These are phyloP conservation scores for Philhelius pedissequus DNA, from an alignment of 2,888 invertebrate genomes.

Conservation along the genomic window DNA sequence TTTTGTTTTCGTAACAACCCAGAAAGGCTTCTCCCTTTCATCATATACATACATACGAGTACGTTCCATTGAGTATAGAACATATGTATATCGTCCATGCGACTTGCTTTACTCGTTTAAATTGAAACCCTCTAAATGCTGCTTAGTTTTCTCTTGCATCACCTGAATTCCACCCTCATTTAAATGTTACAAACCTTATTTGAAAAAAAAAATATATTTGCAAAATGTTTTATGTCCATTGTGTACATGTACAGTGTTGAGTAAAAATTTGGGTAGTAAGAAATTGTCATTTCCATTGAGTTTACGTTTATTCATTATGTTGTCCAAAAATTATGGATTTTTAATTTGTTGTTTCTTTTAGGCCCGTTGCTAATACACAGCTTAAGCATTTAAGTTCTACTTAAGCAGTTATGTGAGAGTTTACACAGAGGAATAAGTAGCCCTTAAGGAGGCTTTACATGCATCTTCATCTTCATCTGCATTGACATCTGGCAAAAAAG, in stretches of 20 bases:
- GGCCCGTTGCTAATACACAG: too few relatives aligned
- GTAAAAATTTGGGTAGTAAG: background rate
- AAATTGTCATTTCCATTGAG: background rate
- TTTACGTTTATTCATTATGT: too few relatives aligned
- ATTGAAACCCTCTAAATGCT: conserved; percentile 46
- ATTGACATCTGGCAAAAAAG: too few relatives aligned
- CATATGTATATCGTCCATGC: background rate
- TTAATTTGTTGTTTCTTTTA: too few relatives aligned
- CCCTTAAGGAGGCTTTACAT: too few relatives aligned
- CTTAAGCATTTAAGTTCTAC: too few relatives aligned
- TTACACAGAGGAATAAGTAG: too few relatives aligned
- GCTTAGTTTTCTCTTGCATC: conserved; percentile 4
- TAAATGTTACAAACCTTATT: background rate
- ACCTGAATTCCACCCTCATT: background rate
- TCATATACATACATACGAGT: background rate
- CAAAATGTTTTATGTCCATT: background rate
- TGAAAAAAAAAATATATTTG: background rate
- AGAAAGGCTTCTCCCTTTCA: conserved; percentile 44
- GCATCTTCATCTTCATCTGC: too few relatives aligned
- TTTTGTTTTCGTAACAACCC: conserved; percentile 8
- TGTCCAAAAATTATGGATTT: too few relatives aligned
- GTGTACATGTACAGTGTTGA: background rate
- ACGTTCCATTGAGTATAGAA: too few relatives aligned
- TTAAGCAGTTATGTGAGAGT: too few relatives aligned
- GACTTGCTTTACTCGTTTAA: conserved; percentile 1